Evolutionary conservation across 2,113 vertebrate species (phyloP).

Genomic region (Tragelaphus scriptus): DNA sequence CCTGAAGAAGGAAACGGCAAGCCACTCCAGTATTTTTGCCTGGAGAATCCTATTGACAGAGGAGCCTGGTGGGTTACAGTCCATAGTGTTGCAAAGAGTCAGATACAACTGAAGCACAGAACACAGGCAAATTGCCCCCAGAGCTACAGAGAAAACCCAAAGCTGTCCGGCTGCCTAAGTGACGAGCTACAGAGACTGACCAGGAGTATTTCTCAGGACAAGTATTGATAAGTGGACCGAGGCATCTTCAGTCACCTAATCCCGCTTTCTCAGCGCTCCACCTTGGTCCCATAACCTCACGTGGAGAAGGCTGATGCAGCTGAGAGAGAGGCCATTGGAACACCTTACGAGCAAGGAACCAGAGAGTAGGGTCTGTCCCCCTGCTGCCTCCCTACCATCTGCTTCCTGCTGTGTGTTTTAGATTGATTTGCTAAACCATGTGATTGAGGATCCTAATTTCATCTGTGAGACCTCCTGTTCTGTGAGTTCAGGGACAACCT

Average conservation of each 20-base stretch:
- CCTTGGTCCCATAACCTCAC: background rate
- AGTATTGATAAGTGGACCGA: background rate
- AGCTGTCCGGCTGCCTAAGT: background rate
- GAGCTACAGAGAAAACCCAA: background rate
- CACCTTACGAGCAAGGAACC: background rate
- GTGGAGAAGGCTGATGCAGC: background rate
- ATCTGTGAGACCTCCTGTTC: background rate
- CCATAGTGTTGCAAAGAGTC: background rate
- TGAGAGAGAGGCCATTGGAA: background rate
- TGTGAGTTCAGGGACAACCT: background rate
- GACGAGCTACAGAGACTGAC: background rate
- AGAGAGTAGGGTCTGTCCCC: background rate
- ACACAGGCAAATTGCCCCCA: background rate
- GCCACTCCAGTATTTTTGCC: background rate
- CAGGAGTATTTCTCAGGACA: background rate
- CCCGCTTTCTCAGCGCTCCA: background rate
- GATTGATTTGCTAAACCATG: background rate
- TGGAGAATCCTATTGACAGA: background rate
- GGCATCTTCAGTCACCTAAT: background rate
- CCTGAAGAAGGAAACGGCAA: background rate
- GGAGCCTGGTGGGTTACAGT: background rate
- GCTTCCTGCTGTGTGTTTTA: background rate
- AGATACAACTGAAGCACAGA: background rate
- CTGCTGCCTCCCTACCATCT: background rate
- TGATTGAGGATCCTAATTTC: background rate